Evolutionary conservation across 2,797 vertebrate species (phyloP), one percentile per base, ranked within the genome.

Genomic region (Acanthurus lineatus): DNA sequence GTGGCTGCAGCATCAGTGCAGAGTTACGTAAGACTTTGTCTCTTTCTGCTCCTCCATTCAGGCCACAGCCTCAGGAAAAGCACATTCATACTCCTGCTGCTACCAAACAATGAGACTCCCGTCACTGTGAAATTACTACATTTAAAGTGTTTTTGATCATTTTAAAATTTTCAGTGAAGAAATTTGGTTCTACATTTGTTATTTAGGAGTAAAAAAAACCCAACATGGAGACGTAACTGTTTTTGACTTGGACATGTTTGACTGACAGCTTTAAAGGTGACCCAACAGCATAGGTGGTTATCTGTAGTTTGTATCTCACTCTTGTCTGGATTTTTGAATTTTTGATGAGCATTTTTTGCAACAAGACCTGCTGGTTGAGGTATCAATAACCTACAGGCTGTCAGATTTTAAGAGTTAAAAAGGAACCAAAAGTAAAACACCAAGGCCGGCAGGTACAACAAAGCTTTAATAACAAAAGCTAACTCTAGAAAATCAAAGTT

Each of bases 11-110:
- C 79, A 65, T 53, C 79, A 22, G 66, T 48, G 63, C 69, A 51
- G 56, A 22, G 81, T 89, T 89, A 85, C 68, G 40, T 81, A 88
- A 89, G 54, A 75, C 70, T 28, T 20, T 44, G 56, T 57, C 63
- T 64, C 74, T 35, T 52, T 77, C 48, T 9, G 8, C 65, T 72
- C 68, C n/a, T 47, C 57, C 81, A 86, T 81, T 89, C 61, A 88
- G 60, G 54, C 38, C 67, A 40, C 28, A 65, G 69, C 63, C 40
- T 74, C 22, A 48, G 59, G 66, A 74, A 60, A 76, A 82, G 59
- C n/a, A 28, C 79, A 72, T 76, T 84, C 73, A 80, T 76, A n/a
- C 47, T 74, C 69, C 66, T 64, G 63, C 68, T 64, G 59, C 64
- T 19, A 5, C 1, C 64, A 42, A 72, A 49, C 45, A 66, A 38